Conservation (phyloP, 2,888 invertebrate species). For the Furcula furcula region DNA sequence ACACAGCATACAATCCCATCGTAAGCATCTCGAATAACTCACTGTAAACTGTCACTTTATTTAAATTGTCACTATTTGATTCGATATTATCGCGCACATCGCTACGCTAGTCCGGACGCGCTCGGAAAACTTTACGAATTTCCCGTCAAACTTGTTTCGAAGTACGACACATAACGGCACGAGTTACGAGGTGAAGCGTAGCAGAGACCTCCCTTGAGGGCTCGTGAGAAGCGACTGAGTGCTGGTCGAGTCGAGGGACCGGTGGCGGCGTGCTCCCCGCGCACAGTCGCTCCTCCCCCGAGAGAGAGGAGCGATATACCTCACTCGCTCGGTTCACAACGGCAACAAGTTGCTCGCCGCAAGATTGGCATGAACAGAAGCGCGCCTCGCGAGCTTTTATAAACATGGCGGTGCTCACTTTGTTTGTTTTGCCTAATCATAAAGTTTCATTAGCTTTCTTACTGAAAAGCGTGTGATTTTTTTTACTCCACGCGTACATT, state of each 20-base stretch:
- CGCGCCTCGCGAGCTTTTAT: constrained; percentile 79
- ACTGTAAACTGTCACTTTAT: constrained; percentile 74
- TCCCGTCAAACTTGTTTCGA: constrained; percentile 81
- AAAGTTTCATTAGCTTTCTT: constrained; percentile 66
- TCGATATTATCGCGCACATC: constrained; percentile 70
- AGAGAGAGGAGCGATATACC: constrained; percentile 57
- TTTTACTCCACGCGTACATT: too few relatives aligned
- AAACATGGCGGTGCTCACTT: constrained; percentile 77
- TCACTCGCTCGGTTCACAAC: constrained; percentile 62
- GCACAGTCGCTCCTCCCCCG: constrained; percentile 72
- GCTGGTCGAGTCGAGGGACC: constrained; percentile 70
- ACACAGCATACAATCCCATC: constrained; percentile 69
- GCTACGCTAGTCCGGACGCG: constrained; percentile 66
- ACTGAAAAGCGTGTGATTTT: constrained; percentile 51
- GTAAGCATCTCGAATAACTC: constrained; percentile 72
- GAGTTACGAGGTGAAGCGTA: constrained; percentile 45
- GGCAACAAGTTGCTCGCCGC: constrained; percentile 79
- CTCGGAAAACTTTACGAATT: constrained; percentile 76
- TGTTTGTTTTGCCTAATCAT: constrained; percentile 78
- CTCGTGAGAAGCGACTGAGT: constrained; percentile 65
- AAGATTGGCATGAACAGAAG: constrained; percentile 81
- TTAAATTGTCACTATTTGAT: constrained; percentile 71
- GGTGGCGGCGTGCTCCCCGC: constrained; percentile 68
- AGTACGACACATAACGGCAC: constrained; percentile 75
- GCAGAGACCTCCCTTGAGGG: constrained; percentile 48